Evolutionary conservation across 1,140 invertebrate genomes (phyloP).

Genomic region (Brachionus rotundiformis): DNA sequence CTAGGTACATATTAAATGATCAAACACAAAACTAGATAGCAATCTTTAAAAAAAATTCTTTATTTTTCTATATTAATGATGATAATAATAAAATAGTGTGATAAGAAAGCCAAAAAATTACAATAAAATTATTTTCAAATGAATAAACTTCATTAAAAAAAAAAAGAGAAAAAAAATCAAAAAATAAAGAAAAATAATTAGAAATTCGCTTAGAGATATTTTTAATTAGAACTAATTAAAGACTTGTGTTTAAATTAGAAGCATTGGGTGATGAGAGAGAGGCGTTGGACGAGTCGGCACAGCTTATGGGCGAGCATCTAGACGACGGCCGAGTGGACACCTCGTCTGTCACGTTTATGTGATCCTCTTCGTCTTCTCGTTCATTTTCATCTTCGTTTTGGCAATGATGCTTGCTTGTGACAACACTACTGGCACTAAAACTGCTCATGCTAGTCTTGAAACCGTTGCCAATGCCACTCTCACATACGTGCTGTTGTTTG

Average conservation of each 20-base stretch:
- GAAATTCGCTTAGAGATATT: background rate
- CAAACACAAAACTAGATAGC: background rate
- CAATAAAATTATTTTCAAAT: slow-evolving; percentile 37
- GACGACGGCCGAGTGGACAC: slow-evolving; percentile 8
- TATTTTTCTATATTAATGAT: background rate
- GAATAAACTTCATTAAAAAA: slow-evolving; percentile 5
- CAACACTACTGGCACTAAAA: too few species aligned
- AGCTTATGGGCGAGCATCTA: too few species aligned
- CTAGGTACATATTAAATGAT: background rate
- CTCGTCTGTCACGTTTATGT: background rate
- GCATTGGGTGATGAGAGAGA: slow-evolving; percentile 6
- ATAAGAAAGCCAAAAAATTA: background rate
- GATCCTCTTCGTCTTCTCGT: background rate
- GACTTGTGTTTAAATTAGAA: slow-evolving; percentile 48
- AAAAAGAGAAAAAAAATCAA: background rate
- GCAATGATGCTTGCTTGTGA: too few species aligned
- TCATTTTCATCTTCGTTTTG: too few species aligned
- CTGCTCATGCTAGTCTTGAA: too few species aligned
- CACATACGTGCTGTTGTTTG: too few species aligned
- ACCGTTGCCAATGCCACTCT: too few species aligned
- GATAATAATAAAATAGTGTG: background rate
- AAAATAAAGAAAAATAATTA: background rate
- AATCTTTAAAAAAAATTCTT: background rate
- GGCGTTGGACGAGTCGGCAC: background rate
- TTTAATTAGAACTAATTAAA: background rate